These are phyloP conservation scores for Paracyclopina nana DNA, from an alignment of 1,140 invertebrate species.

Conservation along the genomic window DNA sequence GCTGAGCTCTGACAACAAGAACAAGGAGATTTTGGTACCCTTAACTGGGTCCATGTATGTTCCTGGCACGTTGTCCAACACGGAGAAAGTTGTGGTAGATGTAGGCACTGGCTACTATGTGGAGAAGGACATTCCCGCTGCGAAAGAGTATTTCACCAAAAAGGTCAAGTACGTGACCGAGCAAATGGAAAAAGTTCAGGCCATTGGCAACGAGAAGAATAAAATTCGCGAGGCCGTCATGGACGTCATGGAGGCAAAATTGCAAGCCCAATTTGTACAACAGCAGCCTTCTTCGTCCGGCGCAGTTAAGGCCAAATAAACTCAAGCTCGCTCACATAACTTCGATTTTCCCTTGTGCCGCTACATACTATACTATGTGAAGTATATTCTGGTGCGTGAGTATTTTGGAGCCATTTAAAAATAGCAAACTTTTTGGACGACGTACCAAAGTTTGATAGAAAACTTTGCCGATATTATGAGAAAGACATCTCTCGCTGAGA, in stretches of 20 bases:
- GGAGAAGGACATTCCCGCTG: slow-evolving; percentile 58
- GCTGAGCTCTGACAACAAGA: slow-evolving; percentile 45
- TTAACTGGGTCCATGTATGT: slow-evolving; percentile 89
- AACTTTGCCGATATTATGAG: too few relatives aligned
- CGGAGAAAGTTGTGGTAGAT: slow-evolving; percentile 66
- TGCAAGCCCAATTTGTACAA: slow-evolving; percentile 8
- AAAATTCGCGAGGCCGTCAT: slow-evolving; percentile 36
- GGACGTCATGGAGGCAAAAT: slow-evolving; percentile 16
- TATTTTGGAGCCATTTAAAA: too few relatives aligned
- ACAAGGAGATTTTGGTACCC: slow-evolving; percentile 67
- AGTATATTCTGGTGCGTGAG: too few relatives aligned
- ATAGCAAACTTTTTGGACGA: too few relatives aligned
- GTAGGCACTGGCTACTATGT: slow-evolving; percentile 87
- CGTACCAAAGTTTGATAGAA: too few relatives aligned
- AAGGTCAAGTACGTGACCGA: slow-evolving; percentile 74
- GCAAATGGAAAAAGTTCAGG: slow-evolving; percentile 82
- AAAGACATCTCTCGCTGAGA: too few relatives aligned
- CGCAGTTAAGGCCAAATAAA: too few relatives aligned
- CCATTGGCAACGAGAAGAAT: slow-evolving; percentile 59
- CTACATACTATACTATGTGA: too few relatives aligned
- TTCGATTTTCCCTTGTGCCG: too few relatives aligned
- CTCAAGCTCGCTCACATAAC: too few relatives aligned
- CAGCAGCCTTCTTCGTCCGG: too few relatives aligned
- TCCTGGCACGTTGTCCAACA: slow-evolving; percentile 56
- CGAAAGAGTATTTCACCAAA: slow-evolving; percentile 75